Conservation (phyloP, 2,888 invertebrate species). For the Sphinx pinastri region DNA sequence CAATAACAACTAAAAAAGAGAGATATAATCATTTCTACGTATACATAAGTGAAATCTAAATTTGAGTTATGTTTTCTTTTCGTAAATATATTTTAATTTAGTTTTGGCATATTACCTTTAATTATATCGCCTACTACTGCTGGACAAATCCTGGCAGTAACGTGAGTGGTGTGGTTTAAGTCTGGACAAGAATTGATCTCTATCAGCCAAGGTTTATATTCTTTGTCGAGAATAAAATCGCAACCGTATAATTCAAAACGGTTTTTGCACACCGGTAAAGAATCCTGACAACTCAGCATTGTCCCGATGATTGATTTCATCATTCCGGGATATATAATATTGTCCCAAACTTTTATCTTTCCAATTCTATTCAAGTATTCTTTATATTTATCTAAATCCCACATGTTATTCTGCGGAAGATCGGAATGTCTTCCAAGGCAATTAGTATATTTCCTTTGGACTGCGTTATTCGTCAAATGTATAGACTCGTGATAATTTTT, state of each 20-base stretch:
- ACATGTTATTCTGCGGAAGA: constrained; percentile 92
- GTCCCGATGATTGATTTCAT: constrained; percentile 91
- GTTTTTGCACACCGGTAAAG: constrained; percentile 87
- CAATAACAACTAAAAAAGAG: constrained; percentile 79
- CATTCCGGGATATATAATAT: constrained; percentile 93
- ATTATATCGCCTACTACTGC: constrained; percentile 92
- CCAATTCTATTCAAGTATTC: constrained; percentile 84
- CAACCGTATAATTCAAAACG: constrained; percentile 96
- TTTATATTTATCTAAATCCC: constrained; percentile 90
- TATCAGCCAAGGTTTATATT: constrained; percentile 94
- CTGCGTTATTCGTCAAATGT: constrained; percentile 94
- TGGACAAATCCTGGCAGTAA: constrained; percentile 93
- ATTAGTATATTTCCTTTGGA: constrained; percentile 90
- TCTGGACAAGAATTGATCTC: constrained; percentile 97
- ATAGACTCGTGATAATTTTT: constrained; percentile 92
- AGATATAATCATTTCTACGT: not conserved
- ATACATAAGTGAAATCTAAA: too few species aligned
- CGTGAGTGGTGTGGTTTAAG: constrained; percentile 90
- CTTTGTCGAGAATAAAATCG: constrained; percentile 94
- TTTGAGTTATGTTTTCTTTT: not conserved
- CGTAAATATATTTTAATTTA: not conserved
- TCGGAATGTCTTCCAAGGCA: constrained; percentile 79
- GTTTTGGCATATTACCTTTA: constrained; percentile 87
- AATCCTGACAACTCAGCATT: constrained; percentile 90
- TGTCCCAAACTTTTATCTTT: constrained; percentile 86